Conservation (phyloP, 1,140 invertebrate genomes). For the Dinothrombium tinctorium region DNA sequence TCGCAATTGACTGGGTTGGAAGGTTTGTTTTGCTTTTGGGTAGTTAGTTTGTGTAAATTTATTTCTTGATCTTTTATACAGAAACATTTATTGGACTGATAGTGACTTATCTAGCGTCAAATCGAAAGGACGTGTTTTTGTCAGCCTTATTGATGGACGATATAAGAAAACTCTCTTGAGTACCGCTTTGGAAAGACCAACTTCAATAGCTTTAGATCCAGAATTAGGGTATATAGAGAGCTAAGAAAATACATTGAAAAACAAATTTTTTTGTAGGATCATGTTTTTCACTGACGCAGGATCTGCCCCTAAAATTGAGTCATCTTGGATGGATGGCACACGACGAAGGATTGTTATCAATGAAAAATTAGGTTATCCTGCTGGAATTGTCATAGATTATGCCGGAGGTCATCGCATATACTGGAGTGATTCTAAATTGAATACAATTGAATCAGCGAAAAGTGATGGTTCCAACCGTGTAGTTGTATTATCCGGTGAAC, state of each 20-base stretch:
- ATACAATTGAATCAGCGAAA: constrained; percentile 68
- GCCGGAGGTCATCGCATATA: constrained; percentile 67
- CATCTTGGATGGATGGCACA: constrained; percentile 84
- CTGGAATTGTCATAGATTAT: constrained; percentile 68
- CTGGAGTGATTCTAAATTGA: constrained; percentile 84
- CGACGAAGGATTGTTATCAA: constrained; percentile 51
- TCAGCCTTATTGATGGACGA: constrained; percentile 63
- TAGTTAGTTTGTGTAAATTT: too few relatives aligned
- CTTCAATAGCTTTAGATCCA: constrained; percentile 64
- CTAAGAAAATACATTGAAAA: neutral
- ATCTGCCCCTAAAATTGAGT: constrained; percentile 36
- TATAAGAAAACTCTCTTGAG: constrained; percentile 47
- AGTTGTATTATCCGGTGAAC: constrained; percentile 15
- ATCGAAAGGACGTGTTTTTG: constrained; percentile 41
- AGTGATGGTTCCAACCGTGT: constrained; percentile 53
- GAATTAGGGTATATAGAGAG: constrained; percentile 25
- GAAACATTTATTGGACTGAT: constrained; percentile 85
- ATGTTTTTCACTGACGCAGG: constrained; percentile 78
- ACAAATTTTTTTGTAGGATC: constrained; percentile 29
- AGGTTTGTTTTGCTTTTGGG: constrained; percentile 21
- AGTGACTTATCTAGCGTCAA: constrained; percentile 37
- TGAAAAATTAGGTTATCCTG: constrained; percentile 49
- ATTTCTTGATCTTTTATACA: constrained; percentile 19
- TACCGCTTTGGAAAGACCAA: constrained; percentile 45
- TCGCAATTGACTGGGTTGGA: constrained; percentile 74